These are phyloP conservation scores for Lasioglossum oenotherae DNA, from an alignment of 2,888 invertebrate genomes.

Conservation along the genomic window DNA sequence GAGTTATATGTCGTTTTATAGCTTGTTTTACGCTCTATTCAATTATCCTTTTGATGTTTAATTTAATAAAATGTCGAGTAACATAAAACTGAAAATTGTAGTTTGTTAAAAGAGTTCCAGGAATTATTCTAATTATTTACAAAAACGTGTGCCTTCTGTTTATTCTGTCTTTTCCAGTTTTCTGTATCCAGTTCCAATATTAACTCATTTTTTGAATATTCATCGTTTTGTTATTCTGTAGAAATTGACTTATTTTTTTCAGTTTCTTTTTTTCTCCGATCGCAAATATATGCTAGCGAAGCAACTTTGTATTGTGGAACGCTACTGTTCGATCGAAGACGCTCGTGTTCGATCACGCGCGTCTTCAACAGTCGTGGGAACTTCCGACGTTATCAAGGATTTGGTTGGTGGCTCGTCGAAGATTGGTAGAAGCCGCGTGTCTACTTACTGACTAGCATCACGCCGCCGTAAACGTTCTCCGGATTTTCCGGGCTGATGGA, in stretches of 20 bases:
- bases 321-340: not conserved
- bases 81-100: not conserved
- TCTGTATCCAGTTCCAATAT: not conserved
- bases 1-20: too few species aligned
- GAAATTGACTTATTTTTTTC: not conserved
- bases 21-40: too few species aligned
- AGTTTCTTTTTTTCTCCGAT: too few species aligned
- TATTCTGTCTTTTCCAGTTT: not conserved
- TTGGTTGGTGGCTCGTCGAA: not conserved
- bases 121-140: not conserved
- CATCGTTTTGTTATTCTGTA: too few species aligned
- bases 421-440: slow-evolving; percentile 23
- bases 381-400: slow-evolving; percentile 5
- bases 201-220: not conserved
- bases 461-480: slow-evolving; percentile 93
- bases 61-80: not conserved
- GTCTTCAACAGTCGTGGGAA: not conserved
- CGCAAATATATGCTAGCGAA: not conserved
- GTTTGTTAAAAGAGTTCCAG: not conserved
- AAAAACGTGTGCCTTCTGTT: not conserved
- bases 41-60: too few species aligned
- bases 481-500: slow-evolving; percentile 90
- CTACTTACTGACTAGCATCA: slow-evolving; percentile 93
- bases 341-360: not conserved
- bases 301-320: not conserved